Percentiles rank a stretch among this genome's conserved stretches.
These are phyloP conservation scores for Pomatostomus ruficeps DNA, from an alignment of 2,113 vertebrate genomes.

Conservation along the genomic window DNA sequence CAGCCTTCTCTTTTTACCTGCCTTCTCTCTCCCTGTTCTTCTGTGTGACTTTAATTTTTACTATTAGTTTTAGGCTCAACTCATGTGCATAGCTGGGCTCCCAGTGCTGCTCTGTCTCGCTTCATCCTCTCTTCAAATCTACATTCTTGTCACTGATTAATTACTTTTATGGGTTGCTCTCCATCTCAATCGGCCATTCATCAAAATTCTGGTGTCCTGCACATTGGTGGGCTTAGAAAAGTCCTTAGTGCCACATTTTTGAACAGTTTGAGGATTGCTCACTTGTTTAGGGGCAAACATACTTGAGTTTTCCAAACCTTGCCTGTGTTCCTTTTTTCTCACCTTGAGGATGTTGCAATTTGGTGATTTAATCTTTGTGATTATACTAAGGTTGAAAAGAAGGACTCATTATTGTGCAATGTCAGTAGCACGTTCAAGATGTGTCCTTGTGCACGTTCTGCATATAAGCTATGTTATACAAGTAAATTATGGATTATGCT, in stretches of 20 bases:
- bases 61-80: not conserved
- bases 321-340: not conserved
- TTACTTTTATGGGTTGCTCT: not conserved
- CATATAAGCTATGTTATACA: not conserved
- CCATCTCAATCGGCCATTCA: fast-evolving
- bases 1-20: not conserved
- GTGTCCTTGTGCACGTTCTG: not conserved
- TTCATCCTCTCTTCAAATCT: not conserved
- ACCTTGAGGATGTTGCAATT: not conserved
- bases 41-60: not conserved
- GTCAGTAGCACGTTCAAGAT: not conserved
- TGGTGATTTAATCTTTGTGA: not conserved
- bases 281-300: not conserved
- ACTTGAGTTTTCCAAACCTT: not conserved
- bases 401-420: not conserved
- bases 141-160: not conserved
- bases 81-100: not conserved
- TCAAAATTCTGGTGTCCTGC: not conserved
- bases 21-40: not conserved
- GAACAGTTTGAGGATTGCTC: not conserved
- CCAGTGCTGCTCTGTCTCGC: not conserved
- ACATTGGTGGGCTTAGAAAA: not conserved
- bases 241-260: not conserved
- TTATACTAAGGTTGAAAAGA: not conserved
- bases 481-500: not conserved